Evolutionary conservation across 2,113 vertebrate genomes (phyloP), one percentile per base, ranked within the genome.

Genomic region (Geococcyx californianus): DNA sequence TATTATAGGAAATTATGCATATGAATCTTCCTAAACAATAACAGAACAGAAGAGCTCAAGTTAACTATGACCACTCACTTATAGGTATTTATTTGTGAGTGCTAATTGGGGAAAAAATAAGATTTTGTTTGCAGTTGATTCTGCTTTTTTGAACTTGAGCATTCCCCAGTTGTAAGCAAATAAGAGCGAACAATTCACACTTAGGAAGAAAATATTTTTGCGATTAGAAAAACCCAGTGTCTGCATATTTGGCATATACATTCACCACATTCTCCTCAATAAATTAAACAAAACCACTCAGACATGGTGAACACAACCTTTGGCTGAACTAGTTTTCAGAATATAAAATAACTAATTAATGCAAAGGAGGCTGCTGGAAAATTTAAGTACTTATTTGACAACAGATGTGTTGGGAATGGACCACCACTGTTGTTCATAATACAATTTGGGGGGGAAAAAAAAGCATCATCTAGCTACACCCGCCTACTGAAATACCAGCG

Each of bases 321-420:
- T 96, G 96, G 93, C 93, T 96, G 94, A 97, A 96, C 87, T 47
- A 89, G 75, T 52, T 92, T 73, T 69, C 77, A 85, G 84, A 75
- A 74, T 55, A 69, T 11, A 76, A 84, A 95, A 74, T 64, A 90
- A 91, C 89, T 91, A 97, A 96, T 87, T 90, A 94, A 95, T 49
- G 59, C 66, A 93, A 91, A 93, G 33, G 31, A 83, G 84, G 31
- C 47, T 56, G 45, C 66, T 84, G 63, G 78, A 95, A 86, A 94
- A 91, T n/a, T 83, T 76, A 38, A 92, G 44, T 21, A 6, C 44
- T 94, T 78, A 51, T 60, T 96, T 80, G 80, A 90, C 76, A 86
- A 64, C 2, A n/a, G 52, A 80, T 34, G 44, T 80, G 51, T 10
- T 24, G 45, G n/a, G 51, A 80, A 64, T 2, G 20, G 78, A 47